Evolutionary conservation across 2,113 vertebrate genomes (phyloP).

Genomic region (Otolemur garnettii): DNA sequence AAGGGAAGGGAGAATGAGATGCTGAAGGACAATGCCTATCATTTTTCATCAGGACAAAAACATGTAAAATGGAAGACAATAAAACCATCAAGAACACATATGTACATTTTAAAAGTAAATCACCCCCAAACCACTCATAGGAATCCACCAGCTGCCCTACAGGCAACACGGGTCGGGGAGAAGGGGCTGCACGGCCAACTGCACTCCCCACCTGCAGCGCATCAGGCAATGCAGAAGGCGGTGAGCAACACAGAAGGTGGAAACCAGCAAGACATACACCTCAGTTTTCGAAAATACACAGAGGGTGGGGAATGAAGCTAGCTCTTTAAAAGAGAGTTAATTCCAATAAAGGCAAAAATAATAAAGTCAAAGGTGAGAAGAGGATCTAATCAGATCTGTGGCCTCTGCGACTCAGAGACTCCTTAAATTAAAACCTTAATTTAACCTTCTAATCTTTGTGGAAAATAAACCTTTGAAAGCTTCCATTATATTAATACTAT

Average conservation of each 20-base stretch:
- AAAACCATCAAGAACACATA: conserved; percentile 59
- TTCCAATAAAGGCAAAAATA: not conserved
- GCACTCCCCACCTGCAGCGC: not conserved
- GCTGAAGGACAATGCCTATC: not conserved
- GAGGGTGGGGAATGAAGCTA: not conserved
- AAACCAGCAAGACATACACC: not conserved
- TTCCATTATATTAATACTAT: not conserved
- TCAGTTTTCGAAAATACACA: conserved; percentile 27
- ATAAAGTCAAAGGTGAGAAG: not conserved
- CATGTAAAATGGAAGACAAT: conserved; percentile 11
- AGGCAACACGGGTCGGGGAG: not conserved
- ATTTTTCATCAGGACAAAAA: conserved; percentile 57
- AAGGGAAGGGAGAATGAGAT: not conserved
- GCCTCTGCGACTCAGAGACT: no score
- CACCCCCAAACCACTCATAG: not conserved
- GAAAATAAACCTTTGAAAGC: not conserved
- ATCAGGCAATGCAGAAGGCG: not conserved
- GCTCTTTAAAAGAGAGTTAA: conserved; percentile 7
- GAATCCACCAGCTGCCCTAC: not conserved
- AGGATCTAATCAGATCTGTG: not conserved
- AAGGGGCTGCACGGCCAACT: not conserved
- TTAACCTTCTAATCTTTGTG: not conserved
- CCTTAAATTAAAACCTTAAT: no score
- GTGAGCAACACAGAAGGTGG: conserved; percentile 55
- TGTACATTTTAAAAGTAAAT: conserved; percentile 19